Conservation (phyloP, 1,140 invertebrate genomes). For the Lasaia peninsularis region DNA sequence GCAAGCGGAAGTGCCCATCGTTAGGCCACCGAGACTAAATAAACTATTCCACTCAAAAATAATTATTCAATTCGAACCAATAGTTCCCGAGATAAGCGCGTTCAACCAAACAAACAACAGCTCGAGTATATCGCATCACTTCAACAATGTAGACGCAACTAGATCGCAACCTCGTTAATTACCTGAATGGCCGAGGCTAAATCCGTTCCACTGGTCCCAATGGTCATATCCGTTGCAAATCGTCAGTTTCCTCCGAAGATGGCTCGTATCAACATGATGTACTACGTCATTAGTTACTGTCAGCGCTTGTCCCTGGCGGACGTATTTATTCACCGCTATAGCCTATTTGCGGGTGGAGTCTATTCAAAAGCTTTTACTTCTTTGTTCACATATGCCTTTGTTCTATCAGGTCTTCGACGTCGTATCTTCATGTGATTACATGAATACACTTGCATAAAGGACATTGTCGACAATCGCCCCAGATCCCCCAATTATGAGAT, state of each 20-base stretch:
- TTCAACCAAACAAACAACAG: too few relatives aligned
- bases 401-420: background rate
- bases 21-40: too few relatives aligned
- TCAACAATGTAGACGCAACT: background rate
- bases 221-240: constrained; percentile 71
- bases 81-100: too few relatives aligned
- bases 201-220: constrained; percentile 53
- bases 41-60: too few relatives aligned
- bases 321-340: constrained; percentile 56
- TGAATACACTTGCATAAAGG: too few relatives aligned
- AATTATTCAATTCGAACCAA: too few relatives aligned
- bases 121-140: too few relatives aligned
- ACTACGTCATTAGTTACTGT: constrained; percentile 66
- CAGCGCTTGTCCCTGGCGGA: constrained; percentile 56
- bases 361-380: constrained; percentile 15
- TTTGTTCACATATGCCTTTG: background rate
- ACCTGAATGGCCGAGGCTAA: constrained; percentile 14
- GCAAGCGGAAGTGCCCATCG: too few relatives aligned
- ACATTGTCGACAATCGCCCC: too few relatives aligned
- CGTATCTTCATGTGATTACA: background rate
- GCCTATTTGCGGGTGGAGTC: constrained; percentile 33
- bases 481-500: too few relatives aligned
- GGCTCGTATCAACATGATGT: constrained; percentile 67
- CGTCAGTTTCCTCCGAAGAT: constrained; percentile 61
- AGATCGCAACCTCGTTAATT: constrained; percentile 10